A percentile compares a stretch with the other conserved stretches of the same genome.
phyloP scores from a whole-genome alignment of 1,140 invertebrate genomes.

The Aphelinus certus region DNA sequence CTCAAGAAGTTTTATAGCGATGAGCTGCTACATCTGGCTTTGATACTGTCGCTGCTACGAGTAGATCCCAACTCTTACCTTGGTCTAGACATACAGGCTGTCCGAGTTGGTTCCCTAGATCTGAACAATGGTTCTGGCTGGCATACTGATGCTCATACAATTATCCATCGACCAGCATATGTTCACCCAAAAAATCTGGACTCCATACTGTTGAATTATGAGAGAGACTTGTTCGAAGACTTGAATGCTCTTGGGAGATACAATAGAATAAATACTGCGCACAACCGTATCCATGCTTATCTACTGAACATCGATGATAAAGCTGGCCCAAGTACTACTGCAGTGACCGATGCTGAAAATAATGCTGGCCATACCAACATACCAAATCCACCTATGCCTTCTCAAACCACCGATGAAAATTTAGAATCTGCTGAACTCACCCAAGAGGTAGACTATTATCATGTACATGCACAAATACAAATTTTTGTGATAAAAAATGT shows the following conservation, averaged over 20 bases:
- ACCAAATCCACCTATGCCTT: slow-evolving; percentile 45
- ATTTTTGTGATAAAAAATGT: neutral
- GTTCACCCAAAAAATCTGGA: slow-evolving; percentile 80
- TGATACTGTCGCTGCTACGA: slow-evolving; percentile 80
- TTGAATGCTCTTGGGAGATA: slow-evolving; percentile 75
- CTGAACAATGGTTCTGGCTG: slow-evolving; percentile 74
- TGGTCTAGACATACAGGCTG: slow-evolving; percentile 66
- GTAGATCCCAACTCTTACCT: slow-evolving; percentile 77
- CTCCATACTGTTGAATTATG: slow-evolving; percentile 76
- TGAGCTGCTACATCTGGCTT: slow-evolving; percentile 80
- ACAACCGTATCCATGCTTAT: slow-evolving; percentile 67
- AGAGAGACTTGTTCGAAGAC: slow-evolving; percentile 79
- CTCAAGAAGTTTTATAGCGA: slow-evolving; percentile 81
- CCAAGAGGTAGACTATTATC: slow-evolving; percentile 60
- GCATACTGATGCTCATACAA: slow-evolving; percentile 68
- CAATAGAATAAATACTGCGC: slow-evolving; percentile 61
- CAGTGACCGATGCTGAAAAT: slow-evolving; percentile 36
- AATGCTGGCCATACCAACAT: slow-evolving; percentile 47
- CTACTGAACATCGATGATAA: slow-evolving; percentile 64
- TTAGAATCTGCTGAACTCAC: slow-evolving; percentile 58
- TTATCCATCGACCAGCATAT: slow-evolving; percentile 67
- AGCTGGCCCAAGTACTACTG: slow-evolving; percentile 49
- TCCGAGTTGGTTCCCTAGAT: slow-evolving; percentile 69
- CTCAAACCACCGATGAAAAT: slow-evolving; percentile 43
- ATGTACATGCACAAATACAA: too few relatives aligned